A percentile compares a stretch with the other conserved stretches of the same genome.
Conservation (phyloP, 2,113 vertebrate genomes). For the Clarias batrachus region DNA sequence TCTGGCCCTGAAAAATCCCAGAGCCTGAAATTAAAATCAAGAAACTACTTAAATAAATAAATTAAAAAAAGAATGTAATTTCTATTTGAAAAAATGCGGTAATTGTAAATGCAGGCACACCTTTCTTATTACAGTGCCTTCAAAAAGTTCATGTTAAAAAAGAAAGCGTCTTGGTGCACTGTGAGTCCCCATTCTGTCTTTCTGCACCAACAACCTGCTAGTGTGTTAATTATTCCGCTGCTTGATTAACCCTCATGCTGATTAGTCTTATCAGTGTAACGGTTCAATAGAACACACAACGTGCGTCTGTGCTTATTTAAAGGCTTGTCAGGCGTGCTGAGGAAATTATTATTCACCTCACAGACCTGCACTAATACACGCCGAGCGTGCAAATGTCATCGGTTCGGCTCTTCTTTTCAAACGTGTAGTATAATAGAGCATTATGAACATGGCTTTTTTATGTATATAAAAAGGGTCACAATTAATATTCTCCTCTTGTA, state of each 20-base stretch:
- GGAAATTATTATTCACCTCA: slow-evolving; percentile 14
- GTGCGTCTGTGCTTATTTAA: neutral
- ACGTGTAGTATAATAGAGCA: neutral
- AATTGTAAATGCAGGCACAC: neutral
- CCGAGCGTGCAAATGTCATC: neutral
- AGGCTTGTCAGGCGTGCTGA: neutral
- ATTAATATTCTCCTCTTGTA: neutral
- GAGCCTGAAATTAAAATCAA: neutral
- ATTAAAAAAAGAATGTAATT: neutral
- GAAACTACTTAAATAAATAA: neutral
- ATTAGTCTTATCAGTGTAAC: neutral
- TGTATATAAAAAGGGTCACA: neutral
- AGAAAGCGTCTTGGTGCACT: neutral
- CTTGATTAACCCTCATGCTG: slow-evolving; percentile 1
- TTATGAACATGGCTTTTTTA: neutral
- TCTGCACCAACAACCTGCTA: neutral
- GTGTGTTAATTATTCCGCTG: neutral
- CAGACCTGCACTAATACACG: neutral
- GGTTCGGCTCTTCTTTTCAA: neutral
- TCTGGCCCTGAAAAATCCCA: neutral
- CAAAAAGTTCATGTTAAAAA: neutral
- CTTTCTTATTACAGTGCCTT: neutral
- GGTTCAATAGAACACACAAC: neutral
- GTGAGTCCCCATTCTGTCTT: neutral
- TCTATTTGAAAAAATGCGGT: neutral